These are phyloP conservation scores for Tiliacea citrago DNA, from an alignment of 2,888 invertebrate species.

Conservation along the genomic window DNA sequence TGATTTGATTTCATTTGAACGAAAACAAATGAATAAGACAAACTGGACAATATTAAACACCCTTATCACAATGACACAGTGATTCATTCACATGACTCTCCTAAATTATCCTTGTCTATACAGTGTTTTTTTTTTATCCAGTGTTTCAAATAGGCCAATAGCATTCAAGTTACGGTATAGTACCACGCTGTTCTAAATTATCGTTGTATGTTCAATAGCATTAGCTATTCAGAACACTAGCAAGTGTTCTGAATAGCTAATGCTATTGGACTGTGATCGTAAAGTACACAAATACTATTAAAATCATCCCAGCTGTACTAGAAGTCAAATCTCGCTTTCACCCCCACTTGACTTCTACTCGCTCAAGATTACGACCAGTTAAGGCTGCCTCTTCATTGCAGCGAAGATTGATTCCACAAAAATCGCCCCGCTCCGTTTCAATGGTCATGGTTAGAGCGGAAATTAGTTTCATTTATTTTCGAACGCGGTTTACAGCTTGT, in stretches of 20 bases:
- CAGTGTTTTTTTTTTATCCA: too few relatives aligned
- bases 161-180: neutral
- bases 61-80: conserved; percentile 31
- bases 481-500: too few relatives aligned
- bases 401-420: conserved; percentile 5
- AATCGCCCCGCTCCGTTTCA: neutral
- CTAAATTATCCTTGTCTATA: neutral
- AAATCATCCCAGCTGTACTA: conserved; percentile 10
- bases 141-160: neutral
- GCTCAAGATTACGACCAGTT: conserved; percentile 33
- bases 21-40: conserved; percentile 13
- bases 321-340: conserved; percentile 38
- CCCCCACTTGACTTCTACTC: conserved; percentile 32
- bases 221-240: too few relatives aligned
- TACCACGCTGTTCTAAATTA: conserved; percentile 1
- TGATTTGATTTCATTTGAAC: too few relatives aligned
- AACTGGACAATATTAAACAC: conserved; percentile 32
- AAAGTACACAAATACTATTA: conserved; percentile 9
- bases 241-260: neutral
- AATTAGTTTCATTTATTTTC: too few relatives aligned
- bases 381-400: conserved; percentile 1
- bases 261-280: neutral
- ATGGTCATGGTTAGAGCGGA: too few relatives aligned
- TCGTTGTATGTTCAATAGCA: neutral
- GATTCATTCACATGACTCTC: conserved; percentile 21